Evolutionary conservation across 2,888 invertebrate species (phyloP), one percentile per base, ranked within the genome.

Genomic region (Helicoverpa assulta): DNA sequence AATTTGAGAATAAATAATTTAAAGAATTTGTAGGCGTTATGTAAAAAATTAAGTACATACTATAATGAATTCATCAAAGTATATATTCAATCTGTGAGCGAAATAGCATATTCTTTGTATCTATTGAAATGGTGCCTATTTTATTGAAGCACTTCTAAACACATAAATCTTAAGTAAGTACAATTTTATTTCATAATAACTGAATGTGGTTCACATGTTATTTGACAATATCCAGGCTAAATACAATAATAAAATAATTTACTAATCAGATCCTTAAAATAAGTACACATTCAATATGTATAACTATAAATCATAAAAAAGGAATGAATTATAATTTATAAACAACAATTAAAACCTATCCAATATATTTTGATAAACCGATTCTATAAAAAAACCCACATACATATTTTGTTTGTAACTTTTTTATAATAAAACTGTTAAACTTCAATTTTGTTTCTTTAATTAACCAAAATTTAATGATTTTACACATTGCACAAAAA

Each of bases 281-380:
- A 87, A 88, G 87, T 88, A 86, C 85, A 86, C 78, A 86, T 87
- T 81, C 76, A 12, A 85, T 86, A 86, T 85, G 85, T 37, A 86
- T 85, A 84, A 86, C 70, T 74, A 77, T 55, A 62, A 63, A 65
- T 52, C 21, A 59, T 50, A 62, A 50, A 40, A 62, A 57, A 64
- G 5, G 5, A 47, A 47, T 19, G 21, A 60, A 61, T 37, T 50
- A n/a, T 5, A 43, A 58, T 61, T 51, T n/a, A 18, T 37, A 50
- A 26, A 26, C 26, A 26, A 26, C 26, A 26, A 26, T 26, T 26
- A 26, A 26, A 26, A 53, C n/a, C 29, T 40, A 37, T 53, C 37
- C 16, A 10, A 33, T 53, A 12, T 2, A 21, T 50, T 29, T 52
- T 21, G 5, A 47, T 29, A 53, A 47, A 6, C 47, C 5, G 16